Evolutionary conservation across 2,888 invertebrate genomes (phyloP).

Genomic region (Nipponacmea schrenckii): DNA sequence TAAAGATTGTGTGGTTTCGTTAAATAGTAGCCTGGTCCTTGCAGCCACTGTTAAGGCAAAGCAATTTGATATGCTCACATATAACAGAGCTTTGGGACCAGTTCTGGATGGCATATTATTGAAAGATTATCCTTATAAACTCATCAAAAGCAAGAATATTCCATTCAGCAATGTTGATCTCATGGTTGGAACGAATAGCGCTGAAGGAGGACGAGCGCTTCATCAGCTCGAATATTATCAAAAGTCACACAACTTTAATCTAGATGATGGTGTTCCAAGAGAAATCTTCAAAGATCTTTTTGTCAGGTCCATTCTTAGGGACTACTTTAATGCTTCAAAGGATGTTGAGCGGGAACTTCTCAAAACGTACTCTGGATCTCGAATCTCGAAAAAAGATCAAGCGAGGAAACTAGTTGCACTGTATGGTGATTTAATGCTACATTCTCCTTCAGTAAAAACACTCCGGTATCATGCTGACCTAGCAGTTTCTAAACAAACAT

Average conservation of each 20-base stretch:
- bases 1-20: slow-evolving; percentile 26
- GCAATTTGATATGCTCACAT: not conserved
- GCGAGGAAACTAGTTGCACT: slow-evolving; percentile 22
- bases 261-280: slow-evolving; percentile 22
- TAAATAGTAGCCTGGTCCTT: slow-evolving; percentile 13
- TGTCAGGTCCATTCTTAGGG: slow-evolving; percentile 18
- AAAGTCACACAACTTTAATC: slow-evolving; percentile 13
- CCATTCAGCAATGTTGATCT: slow-evolving; percentile 23
- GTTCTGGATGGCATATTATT: slow-evolving; percentile 24
- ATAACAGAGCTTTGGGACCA: slow-evolving; percentile 22
- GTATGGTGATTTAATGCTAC: slow-evolving; percentile 31
- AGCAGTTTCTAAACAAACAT: not conserved
- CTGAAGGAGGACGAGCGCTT: slow-evolving; percentile 24
- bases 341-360: not conserved
- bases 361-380: not conserved
- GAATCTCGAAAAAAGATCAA: slow-evolving; percentile 10
- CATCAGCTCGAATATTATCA: slow-evolving; percentile 16
- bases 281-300: slow-evolving; percentile 21
- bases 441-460: slow-evolving; percentile 19
- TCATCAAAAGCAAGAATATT: slow-evolving; percentile 17
- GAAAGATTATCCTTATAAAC: slow-evolving; percentile 1
- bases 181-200: slow-evolving; percentile 26
- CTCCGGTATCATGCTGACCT: slow-evolving; percentile 14
- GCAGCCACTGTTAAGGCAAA: slow-evolving; percentile 12
- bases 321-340: slow-evolving; percentile 19